Evolutionary conservation across 2,797 vertebrate genomes (phyloP).

Genomic region (Myiotriccus ornatus): DNA sequence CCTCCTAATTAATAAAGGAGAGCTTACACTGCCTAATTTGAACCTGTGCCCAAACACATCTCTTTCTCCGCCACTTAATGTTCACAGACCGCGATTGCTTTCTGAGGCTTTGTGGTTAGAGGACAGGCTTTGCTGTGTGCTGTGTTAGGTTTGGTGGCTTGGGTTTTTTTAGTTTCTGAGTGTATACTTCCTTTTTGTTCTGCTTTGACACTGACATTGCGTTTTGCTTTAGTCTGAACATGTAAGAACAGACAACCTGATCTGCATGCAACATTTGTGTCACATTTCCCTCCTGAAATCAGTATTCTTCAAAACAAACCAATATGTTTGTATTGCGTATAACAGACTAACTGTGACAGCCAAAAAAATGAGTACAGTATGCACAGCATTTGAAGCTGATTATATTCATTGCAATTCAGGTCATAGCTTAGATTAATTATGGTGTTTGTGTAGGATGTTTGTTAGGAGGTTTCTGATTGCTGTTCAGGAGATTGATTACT

Average conservation of each 20-base stretch:
- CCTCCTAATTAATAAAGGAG: slow-evolving; percentile 8
- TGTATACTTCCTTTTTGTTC: slow-evolving; percentile 21
- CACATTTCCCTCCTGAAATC: slow-evolving; percentile 52
- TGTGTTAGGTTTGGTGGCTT: neutral
- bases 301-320: slow-evolving; percentile 57
- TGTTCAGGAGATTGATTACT: slow-evolving; percentile 74
- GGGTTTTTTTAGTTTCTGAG: neutral
- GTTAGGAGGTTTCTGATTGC: slow-evolving; percentile 77
- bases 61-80: neutral
- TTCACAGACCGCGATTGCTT: neutral
- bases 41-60: slow-evolving; percentile 5
- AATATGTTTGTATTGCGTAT: slow-evolving; percentile 30
- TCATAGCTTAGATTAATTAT: slow-evolving; percentile 77
- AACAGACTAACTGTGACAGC: slow-evolving; percentile 39
- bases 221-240: slow-evolving; percentile 55
- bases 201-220: slow-evolving; percentile 48
- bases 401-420: slow-evolving; percentile 74
- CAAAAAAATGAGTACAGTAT: slow-evolving; percentile 46
- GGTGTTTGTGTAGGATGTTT: slow-evolving; percentile 75
- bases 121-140: neutral
- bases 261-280: slow-evolving; percentile 28
- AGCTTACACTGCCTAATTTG: neutral
- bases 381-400: slow-evolving; percentile 47
- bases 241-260: slow-evolving; percentile 20
- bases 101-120: slow-evolving; percentile 26